These are phyloP conservation scores for Spodoptera exigua DNA, from an alignment of 2,888 invertebrate genomes.

Conservation along the genomic window DNA sequence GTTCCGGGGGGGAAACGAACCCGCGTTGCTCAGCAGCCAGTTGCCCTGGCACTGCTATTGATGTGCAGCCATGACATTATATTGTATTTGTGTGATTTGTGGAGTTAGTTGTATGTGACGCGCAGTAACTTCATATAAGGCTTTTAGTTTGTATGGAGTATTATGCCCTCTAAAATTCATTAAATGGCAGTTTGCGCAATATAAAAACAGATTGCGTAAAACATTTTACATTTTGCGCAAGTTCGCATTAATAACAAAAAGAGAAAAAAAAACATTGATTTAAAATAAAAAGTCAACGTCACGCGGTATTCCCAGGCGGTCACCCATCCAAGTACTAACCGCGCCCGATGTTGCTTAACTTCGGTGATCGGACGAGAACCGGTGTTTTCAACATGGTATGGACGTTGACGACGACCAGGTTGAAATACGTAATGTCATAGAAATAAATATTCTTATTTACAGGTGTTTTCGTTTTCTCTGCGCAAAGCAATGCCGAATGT, in stretches of 20 bases:
- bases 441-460: slow-evolving; percentile 8
- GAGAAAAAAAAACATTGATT: not conserved
- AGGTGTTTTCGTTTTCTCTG: slow-evolving; percentile 94
- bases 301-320: slow-evolving; percentile 83
- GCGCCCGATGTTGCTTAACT: slow-evolving; percentile 86
- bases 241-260: not conserved
- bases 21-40: too few relatives aligned
- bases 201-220: too few relatives aligned
- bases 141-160: too few relatives aligned
- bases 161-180: too few relatives aligned
- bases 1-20: too few relatives aligned
- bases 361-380: slow-evolving; percentile 87
- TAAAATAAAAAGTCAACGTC: slow-evolving; percentile 72
- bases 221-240: too few relatives aligned
- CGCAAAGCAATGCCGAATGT: slow-evolving; percentile 95
- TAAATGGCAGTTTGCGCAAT: too few relatives aligned
- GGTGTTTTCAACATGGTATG: slow-evolving; percentile 84
- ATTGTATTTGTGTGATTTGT: too few relatives aligned
- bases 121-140: too few relatives aligned
- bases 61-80: too few relatives aligned
- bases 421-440: not conserved
- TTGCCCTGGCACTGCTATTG: too few relatives aligned
- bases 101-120: too few relatives aligned
- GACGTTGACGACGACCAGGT: slow-evolving; percentile 61
- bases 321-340: slow-evolving; percentile 86